Base-by-base conservation (phyloP, 2,113 vertebrate genomes). In the Salvelinus alpinus region DNA sequence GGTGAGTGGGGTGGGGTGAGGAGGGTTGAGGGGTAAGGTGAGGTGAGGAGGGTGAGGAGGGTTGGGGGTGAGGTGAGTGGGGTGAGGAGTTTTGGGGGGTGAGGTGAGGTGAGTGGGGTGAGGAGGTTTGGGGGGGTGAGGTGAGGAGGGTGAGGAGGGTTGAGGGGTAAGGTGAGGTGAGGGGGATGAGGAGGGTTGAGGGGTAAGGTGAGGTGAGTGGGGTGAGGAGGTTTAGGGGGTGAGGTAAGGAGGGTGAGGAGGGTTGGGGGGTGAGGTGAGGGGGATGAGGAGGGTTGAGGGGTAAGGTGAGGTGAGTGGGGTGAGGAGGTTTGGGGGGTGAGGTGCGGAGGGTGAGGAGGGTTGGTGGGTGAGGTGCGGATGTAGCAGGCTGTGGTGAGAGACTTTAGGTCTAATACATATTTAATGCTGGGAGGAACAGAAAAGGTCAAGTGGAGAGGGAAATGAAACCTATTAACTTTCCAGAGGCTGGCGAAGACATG, bases 321-420 rank as follows among this genome's bases (percentile, higher is more conserved):
- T 51, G 1, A 12, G 48, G 48, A 16, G 31, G 31, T 1, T 31
- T 31, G 31, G 1, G 5, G 29, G 29, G 2, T 38, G 34, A 38
- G 34, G 34, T 38, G 34, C 8, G 34, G 7, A 1, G 34, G 38
- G 38, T 44, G 38, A 44, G 31, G 5, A 31, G 31, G 31, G 6
- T 34, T 34, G 31, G 31, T 5, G 24, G 14, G 64, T 14, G 65
- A n/a, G 31, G 77, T 80, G 71, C 68, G 77, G 82, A 80, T 78
- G 77, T 73, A 82, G 84, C 66, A 38, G 71, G 71, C 73, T 73
- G 80, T 78, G 80, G 73, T 5, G 51, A 54, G 75, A 86, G 82
- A 87, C 86, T 85, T 82, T 74, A 87, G 84, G 85, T 84, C 78
- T 84, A 91, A 91, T 89, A 87, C 76, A 90, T 87, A 88, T 80